These are phyloP conservation scores for Odontocolon sp. DNA, from an alignment of 2,888 invertebrate genomes.

Conservation along the genomic window DNA sequence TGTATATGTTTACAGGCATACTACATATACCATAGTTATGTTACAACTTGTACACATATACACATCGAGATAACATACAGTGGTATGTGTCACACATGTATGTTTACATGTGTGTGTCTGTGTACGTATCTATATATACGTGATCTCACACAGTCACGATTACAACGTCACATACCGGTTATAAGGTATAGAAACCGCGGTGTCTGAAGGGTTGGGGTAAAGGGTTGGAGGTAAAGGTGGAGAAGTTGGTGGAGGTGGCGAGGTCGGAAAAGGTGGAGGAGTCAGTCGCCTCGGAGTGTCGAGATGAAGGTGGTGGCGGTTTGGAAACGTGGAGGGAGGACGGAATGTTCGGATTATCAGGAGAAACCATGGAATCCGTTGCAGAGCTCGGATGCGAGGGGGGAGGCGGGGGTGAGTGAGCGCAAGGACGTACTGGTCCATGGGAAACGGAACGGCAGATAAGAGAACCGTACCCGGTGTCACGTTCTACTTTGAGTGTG, in stretches of 20 bases:
- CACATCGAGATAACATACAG: background rate
- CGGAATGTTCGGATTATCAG: constrained; percentile 77
- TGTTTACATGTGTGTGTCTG: background rate
- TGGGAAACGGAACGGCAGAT: constrained; percentile 72
- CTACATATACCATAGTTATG: background rate
- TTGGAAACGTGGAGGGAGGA: constrained; percentile 72
- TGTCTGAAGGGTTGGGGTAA: constrained; percentile 46
- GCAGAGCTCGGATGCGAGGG: constrained; percentile 7
- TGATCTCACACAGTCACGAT: constrained; percentile 67
- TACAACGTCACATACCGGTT: constrained; percentile 74
- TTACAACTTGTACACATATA: background rate
- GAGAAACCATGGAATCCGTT: constrained; percentile 68
- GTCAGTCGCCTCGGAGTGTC: constrained; percentile 18
- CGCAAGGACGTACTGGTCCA: constrained; percentile 58
- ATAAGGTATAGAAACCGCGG: constrained; percentile 71
- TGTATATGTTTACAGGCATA: background rate
- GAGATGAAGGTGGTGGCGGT: constrained; percentile 61
- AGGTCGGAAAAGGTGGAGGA: constrained; percentile 22
- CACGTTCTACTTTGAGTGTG: constrained; percentile 78
- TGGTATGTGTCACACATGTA: too few relatives aligned
- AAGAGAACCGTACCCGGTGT: constrained; percentile 77
- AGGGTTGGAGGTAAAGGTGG: constrained; percentile 5
- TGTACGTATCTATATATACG: background rate
- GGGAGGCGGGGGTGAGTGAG: background rate
- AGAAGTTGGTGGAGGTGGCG: constrained; percentile 1